Conservation (phyloP, 2,888 invertebrate species). For the Amblyteles armatorius region DNA sequence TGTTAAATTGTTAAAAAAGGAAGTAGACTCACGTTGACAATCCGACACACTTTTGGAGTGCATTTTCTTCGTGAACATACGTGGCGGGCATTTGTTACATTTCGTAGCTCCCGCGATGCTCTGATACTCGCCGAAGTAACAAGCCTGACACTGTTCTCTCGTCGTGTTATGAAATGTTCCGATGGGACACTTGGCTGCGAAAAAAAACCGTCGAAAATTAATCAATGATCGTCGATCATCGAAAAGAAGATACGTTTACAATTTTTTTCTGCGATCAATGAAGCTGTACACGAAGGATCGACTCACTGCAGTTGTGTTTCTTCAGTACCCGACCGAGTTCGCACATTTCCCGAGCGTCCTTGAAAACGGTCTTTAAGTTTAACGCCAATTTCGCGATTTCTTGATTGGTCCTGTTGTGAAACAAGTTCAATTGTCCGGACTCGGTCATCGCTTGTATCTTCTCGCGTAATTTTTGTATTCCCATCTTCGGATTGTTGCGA, state of each 20-base stretch:
- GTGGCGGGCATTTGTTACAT: slow-evolving; percentile 87
- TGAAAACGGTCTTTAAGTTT: slow-evolving; percentile 77
- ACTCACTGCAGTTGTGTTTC: slow-evolving; percentile 86
- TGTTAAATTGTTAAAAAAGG: neutral
- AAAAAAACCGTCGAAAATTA: neutral
- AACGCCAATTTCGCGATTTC: slow-evolving; percentile 76
- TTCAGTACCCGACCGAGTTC: slow-evolving; percentile 86
- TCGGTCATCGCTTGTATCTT: slow-evolving; percentile 74
- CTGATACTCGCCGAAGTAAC: slow-evolving; percentile 88
- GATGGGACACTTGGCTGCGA: slow-evolving; percentile 87
- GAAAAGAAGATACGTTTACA: neutral
- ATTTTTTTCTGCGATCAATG: neutral
- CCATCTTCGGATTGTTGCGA: slow-evolving; percentile 76
- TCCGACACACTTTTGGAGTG: slow-evolving; percentile 84
- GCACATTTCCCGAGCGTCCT: slow-evolving; percentile 82
- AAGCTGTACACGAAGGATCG: neutral
- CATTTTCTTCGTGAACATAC: slow-evolving; percentile 86
- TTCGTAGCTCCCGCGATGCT: slow-evolving; percentile 85
- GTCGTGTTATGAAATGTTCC: slow-evolving; percentile 88
- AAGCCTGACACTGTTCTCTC: slow-evolving; percentile 86
- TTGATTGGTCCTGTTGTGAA: slow-evolving; percentile 75
- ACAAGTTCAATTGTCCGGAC: slow-evolving; percentile 74
- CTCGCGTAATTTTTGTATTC: slow-evolving; percentile 74
- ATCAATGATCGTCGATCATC: too few relatives aligned
- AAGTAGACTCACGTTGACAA: slow-evolving; percentile 86